A percentile compares a stretch with the other conserved stretches of the same genome.
Conservation (phyloP, 2,797 vertebrate genomes). For the Sebastes dallii region DNA sequence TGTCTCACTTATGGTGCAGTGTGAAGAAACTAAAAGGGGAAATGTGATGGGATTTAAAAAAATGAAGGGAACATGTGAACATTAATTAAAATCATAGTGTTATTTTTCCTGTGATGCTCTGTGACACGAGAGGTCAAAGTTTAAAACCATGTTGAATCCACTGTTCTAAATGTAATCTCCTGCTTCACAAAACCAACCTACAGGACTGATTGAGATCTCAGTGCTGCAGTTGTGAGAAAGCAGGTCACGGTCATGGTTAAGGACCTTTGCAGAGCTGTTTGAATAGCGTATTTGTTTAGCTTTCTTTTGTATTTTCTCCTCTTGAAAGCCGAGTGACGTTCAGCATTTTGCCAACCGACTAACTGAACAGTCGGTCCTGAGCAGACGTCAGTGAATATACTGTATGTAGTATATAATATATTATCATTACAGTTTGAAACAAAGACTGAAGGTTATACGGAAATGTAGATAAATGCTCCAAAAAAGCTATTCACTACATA, state of each 20-base stretch:
- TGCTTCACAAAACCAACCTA: background rate
- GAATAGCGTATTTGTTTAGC: constrained; percentile 34
- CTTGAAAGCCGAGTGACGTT: constrained; percentile 6
- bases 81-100: background rate
- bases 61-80: no score
- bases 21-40: background rate
- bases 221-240: background rate
- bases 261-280: constrained; percentile 27
- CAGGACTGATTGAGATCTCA: background rate
- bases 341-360: background rate
- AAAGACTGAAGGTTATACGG: background rate
- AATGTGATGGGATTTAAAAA: background rate
- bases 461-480: background rate
- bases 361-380: background rate
- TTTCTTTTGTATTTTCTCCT: constrained; percentile 28
- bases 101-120: background rate
- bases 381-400: background rate
- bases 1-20: background rate
- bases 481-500: background rate
- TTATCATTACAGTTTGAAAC: background rate
- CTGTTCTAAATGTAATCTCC: background rate
- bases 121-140: background rate
- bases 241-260: constrained; percentile 20
- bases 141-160: background rate
- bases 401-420: background rate